phyloP scores from a whole-genome alignment of 2,113 vertebrate species.

The Pteruthius melanotis region DNA sequence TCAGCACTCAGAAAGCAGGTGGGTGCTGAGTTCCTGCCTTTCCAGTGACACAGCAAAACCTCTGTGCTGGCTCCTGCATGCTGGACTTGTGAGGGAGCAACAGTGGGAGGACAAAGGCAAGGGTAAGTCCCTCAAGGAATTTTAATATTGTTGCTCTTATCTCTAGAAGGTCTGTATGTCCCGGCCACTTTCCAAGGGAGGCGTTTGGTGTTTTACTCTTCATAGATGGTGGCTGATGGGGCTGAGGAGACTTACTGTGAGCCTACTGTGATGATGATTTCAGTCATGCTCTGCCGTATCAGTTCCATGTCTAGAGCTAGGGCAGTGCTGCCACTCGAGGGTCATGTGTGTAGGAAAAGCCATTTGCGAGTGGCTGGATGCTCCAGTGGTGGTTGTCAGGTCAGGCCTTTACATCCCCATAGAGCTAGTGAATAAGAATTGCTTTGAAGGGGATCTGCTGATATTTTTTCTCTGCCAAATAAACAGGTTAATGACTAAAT shows the following conservation, averaged over 20 bases:
- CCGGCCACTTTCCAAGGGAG: background rate
- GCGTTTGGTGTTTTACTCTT: background rate
- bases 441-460: background rate
- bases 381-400: background rate
- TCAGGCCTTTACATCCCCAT: background rate
- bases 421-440: background rate
- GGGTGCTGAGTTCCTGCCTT: background rate
- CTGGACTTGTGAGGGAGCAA: background rate
- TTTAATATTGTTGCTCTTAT: background rate
- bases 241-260: background rate
- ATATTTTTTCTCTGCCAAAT: background rate
- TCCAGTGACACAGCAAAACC: background rate
- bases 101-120: background rate
- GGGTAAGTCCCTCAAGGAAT: background rate
- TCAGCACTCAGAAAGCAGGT: background rate
- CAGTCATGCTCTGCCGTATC: fast-evolving
- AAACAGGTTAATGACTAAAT: background rate
- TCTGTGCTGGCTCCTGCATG: background rate
- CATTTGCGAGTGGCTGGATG: background rate
- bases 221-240: background rate
- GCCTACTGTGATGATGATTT: fast-evolving
- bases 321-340: fast-evolving
- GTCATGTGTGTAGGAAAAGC: background rate
- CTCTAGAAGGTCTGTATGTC: background rate
- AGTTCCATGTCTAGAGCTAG: background rate